Base-by-base conservation (phyloP, 2,113 vertebrate genomes). In the Oceanodroma tethys region DNA sequence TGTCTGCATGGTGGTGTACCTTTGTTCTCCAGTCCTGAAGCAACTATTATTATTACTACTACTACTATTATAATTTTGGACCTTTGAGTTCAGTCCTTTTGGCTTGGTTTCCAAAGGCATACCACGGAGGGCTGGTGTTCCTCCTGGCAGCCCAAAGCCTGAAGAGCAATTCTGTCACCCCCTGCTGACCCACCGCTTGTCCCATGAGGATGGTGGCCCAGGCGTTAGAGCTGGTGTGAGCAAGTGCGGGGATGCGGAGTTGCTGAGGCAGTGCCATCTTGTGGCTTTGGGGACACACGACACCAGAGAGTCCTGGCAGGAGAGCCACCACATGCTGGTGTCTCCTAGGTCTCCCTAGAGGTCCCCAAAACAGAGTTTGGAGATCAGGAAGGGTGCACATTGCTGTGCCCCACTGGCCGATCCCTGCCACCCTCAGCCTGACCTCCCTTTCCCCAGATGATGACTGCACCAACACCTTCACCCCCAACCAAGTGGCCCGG, bases 381-480 rank as follows among this genome's bases (percentile, higher is more conserved):
- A 14, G 30, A 1, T 29, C 3, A 16, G 62, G 36, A 52, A 22
- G 11, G 16, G 19, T 3, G 6, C 13, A 1, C 1, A 0, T 14
- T 9, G 59, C 8, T 10, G 0, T 21, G 52, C 10, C 40, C 34
- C 4, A 0, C n/a, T 9, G 38, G 42, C 40, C 1, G 2, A n/a
- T 45, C 62, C 36, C 25, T 29, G 36, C 26, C 34, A 3, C 18
- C 7, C 34, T 40, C 42, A 36, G 15, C 19, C 74, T 45, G 21
- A 8, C 25, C 21, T 71, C 59, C 92, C 26, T 50, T 30, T 27
- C 74, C 48, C 1, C 97, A 99, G 99, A 99, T 86, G 99, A 99
- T 83, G 98, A 99, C 91, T 99, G 99, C 95, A 99, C 99, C n/a
- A 98, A 99, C 96, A 98, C 98, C 95, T 99, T 99, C 96, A 99